Conservation (phyloP, 2,888 invertebrate species). For the Isoperla grammatica region DNA sequence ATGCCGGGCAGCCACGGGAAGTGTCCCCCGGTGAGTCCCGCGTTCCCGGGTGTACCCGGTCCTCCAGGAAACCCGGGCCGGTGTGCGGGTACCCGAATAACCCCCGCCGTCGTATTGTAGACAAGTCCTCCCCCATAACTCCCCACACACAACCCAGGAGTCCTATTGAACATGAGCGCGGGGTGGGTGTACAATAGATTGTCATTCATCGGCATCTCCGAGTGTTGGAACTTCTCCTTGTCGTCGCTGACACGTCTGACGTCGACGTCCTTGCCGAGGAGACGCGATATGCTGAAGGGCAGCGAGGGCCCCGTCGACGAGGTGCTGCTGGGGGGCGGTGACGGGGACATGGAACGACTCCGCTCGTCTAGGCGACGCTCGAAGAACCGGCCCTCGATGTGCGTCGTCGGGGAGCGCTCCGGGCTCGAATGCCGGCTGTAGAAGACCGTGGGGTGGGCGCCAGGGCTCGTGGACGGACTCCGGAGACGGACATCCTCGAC, state of each 20-base stretch:
- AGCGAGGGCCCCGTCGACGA: slow-evolving; percentile 42
- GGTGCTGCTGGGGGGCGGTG: slow-evolving; percentile 22
- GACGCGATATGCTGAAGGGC: slow-evolving; percentile 76
- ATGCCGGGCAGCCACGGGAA: slow-evolving; percentile 52
- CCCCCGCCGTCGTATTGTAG: slow-evolving; percentile 33
- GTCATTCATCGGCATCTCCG: slow-evolving; percentile 45
- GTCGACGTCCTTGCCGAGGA: slow-evolving; percentile 70
- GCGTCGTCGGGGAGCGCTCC: slow-evolving; percentile 13
- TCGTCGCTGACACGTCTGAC: slow-evolving; percentile 46
- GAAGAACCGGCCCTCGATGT: slow-evolving; percentile 10
- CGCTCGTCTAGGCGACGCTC: slow-evolving; percentile 45
- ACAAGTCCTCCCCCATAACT: slow-evolving; percentile 26
- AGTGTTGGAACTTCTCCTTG: slow-evolving; percentile 4
- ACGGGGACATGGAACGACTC: slow-evolving; percentile 24
- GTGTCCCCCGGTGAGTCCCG: slow-evolving; percentile 43
- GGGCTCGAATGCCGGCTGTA: slow-evolving; percentile 8
- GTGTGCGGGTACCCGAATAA: slow-evolving; percentile 51
- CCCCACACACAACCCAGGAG: slow-evolving; percentile 16
- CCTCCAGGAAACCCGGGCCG: slow-evolving; percentile 62
- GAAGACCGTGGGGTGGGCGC: not conserved
- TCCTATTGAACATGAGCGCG: slow-evolving; percentile 22
- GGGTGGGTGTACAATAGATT: slow-evolving; percentile 26
- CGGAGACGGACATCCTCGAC: slow-evolving; percentile 18
- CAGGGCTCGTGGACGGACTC: slow-evolving; percentile 8
- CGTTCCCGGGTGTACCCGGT: slow-evolving; percentile 49